Conservation (phyloP, 2,113 vertebrate genomes). For the Cygnus buccinator region DNA sequence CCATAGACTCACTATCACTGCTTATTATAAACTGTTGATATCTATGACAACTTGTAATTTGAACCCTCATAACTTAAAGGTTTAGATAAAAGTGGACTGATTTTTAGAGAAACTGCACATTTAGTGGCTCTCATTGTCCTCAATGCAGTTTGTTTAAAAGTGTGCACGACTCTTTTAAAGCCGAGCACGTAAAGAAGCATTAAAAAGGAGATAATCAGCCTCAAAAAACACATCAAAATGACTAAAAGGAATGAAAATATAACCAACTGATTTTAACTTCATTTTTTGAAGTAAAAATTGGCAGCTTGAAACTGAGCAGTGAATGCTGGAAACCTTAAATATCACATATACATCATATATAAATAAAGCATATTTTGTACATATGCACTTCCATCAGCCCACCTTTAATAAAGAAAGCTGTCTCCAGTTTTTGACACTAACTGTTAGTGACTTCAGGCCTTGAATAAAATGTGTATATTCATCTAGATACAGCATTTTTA, state of each 20-base stretch:
- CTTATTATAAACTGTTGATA: constrained; percentile 28
- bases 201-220: neutral
- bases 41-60: neutral
- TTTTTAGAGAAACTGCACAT: neutral
- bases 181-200: neutral
- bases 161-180: neutral
- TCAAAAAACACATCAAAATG: neutral
- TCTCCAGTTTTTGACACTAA: neutral
- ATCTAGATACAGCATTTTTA: neutral
- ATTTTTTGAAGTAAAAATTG: neutral
- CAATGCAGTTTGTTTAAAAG: neutral
- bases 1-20: neutral
- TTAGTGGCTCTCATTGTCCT: neutral
- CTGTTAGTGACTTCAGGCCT: neutral
- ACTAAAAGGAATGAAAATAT: neutral
- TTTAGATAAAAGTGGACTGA: neutral
- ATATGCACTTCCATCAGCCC: neutral
- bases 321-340: neutral
- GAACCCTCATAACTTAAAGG: neutral
- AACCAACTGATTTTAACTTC: neutral
- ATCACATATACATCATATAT: neutral
- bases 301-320: neutral
- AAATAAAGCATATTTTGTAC: neutral
- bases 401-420: neutral
- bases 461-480: neutral